These are phyloP conservation scores for Celastrina argiolus DNA, from an alignment of 2,888 invertebrate genomes.

Conservation along the genomic window DNA sequence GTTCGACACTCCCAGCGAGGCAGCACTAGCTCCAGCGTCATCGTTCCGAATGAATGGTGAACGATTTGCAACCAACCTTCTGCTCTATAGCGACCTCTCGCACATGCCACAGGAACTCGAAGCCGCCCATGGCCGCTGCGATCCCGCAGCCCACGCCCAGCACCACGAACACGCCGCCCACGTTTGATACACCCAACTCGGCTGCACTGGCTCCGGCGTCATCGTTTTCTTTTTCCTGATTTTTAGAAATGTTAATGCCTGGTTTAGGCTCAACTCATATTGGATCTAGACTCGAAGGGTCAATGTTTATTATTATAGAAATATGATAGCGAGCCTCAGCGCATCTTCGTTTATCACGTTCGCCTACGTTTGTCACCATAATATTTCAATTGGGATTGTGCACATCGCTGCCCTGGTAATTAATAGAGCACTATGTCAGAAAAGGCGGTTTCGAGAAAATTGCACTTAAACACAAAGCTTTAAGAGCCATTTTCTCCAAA, in stretches of 20 bases:
- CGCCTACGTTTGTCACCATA: no score
- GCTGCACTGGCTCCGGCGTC: conserved; percentile 62
- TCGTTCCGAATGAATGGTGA: no score
- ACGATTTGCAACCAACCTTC: conserved; percentile 78
- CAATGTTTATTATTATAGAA: no score
- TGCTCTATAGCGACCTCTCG: conserved; percentile 87
- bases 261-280: background rate
- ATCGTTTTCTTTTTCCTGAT: conserved; percentile 52
- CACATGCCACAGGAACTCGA: conserved; percentile 95
- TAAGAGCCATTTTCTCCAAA: no score
- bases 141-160: conserved; percentile 85
- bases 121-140: conserved; percentile 85
- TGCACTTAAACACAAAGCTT: no score
- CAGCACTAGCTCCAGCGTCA: conserved; percentile 59
- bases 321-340: no score
- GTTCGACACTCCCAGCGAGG: conserved; percentile 87
- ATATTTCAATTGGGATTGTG: no score
- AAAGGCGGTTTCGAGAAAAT: no score
- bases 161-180: conserved; percentile 95
- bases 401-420: no score
- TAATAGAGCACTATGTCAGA: no score
- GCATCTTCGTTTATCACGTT: no score
- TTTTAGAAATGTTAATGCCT: background rate
- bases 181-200: conserved; percentile 88
- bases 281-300: no score